These are phyloP conservation scores for Sericinus montela DNA, from an alignment of 2,888 invertebrate genomes.

Conservation along the genomic window DNA sequence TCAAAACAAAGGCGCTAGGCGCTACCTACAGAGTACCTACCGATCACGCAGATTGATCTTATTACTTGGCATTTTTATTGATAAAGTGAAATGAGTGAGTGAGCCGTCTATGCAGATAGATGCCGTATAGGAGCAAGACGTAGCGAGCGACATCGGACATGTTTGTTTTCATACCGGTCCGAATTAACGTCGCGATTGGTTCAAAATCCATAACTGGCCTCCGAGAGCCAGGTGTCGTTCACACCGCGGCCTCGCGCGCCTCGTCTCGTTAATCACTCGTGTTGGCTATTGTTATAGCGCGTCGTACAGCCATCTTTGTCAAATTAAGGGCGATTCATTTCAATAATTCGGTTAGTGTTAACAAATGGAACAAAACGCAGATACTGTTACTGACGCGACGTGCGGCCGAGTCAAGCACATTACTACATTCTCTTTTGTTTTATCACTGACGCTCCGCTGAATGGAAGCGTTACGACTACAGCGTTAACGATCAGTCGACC, in stretches of 20 bases:
- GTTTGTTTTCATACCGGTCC: constrained; percentile 78
- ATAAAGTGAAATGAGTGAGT: constrained; percentile 46
- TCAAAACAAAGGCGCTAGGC: constrained; percentile 19
- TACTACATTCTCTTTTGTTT: constrained; percentile 76
- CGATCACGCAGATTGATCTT: constrained; percentile 36
- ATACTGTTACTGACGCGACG: constrained; percentile 49
- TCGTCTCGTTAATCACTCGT: constrained; percentile 78
- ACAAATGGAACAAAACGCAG: constrained; percentile 62
- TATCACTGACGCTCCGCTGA: constrained; percentile 68
- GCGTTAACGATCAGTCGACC: constrained; percentile 70
- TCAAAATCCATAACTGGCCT: constrained; percentile 79
- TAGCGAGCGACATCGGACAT: constrained; percentile 57
- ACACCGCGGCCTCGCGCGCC: constrained; percentile 79
- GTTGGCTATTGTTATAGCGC: constrained; percentile 76
- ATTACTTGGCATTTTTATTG: constrained; percentile 54
- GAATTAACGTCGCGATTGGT: constrained; percentile 78
- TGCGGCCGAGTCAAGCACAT: constrained; percentile 54
- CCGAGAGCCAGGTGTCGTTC: constrained; percentile 79
- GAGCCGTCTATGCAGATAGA: constrained; percentile 48
- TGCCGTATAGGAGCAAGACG: constrained; percentile 47
- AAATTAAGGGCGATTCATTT: constrained; percentile 72
- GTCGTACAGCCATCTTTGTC: constrained; percentile 78
- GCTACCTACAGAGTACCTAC: too few relatives aligned
- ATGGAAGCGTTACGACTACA: constrained; percentile 72
- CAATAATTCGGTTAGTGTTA: constrained; percentile 56